Conservation (phyloP, 2,113 vertebrate genomes). For the Pogonocichla stellata region DNA sequence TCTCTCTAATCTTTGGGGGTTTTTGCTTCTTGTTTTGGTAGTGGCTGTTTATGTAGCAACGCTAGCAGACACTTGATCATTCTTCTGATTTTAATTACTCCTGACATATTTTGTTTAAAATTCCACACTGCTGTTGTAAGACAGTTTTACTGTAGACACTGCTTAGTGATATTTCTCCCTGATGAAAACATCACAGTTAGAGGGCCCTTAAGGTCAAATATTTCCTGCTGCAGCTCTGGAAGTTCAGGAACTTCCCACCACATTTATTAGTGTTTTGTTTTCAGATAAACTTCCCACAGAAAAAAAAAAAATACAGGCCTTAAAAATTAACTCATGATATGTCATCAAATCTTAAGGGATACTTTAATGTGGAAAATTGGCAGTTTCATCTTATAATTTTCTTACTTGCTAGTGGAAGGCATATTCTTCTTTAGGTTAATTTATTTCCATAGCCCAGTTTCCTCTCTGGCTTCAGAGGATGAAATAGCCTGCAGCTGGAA, state of each 20-base stretch:
- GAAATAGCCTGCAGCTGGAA: not conserved
- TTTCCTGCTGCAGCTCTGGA: conserved; percentile 49
- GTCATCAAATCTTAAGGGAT: not conserved
- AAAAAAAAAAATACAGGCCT: not conserved
- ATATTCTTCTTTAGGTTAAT: not conserved
- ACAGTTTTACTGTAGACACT: conserved; percentile 40
- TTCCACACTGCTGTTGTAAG: conserved; percentile 59
- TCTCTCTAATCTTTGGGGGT: not conserved
- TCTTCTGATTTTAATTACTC: conserved; percentile 54
- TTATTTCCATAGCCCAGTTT: not conserved
- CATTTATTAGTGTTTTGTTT: conserved; percentile 37
- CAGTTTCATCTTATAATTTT: not conserved
- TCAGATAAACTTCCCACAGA: conserved; percentile 9
- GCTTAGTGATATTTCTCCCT: conserved; percentile 49
- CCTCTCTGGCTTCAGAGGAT: not conserved
- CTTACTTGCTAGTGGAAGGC: not conserved
- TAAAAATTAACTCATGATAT: not conserved
- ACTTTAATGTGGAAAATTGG: not conserved
- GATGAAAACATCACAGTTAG: conserved; percentile 60
- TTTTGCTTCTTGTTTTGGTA: conserved; percentile 15
- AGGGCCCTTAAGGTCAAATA: conserved; percentile 52
- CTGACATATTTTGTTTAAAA: conserved; percentile 58
- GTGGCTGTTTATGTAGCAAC: conserved; percentile 15
- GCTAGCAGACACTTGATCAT: conserved; percentile 12
- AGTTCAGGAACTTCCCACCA: conserved; percentile 61